Percentiles rank a stretch among this genome's conserved stretches.
These are phyloP conservation scores for Nothura maculosa DNA, from an alignment of 2,797 vertebrate species.

Conservation along the genomic window DNA sequence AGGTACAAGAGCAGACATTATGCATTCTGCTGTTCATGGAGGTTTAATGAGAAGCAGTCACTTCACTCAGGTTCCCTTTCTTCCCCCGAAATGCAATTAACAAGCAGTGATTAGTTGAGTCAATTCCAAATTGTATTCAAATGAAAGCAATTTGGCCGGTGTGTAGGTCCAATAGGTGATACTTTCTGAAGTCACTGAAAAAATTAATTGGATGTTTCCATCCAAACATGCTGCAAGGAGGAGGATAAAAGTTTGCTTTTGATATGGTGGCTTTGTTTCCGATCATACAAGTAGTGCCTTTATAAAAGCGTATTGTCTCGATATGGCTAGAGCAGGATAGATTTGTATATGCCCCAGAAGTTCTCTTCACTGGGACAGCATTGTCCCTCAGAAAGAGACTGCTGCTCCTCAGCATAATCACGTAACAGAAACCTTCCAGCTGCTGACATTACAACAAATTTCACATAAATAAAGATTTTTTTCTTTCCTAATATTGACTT, in stretches of 20 bases:
- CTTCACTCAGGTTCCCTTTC: slow-evolving; percentile 68
- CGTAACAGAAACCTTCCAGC: background rate
- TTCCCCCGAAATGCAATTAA: slow-evolving; percentile 81
- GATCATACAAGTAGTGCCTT: slow-evolving; percentile 33
- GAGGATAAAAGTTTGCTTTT: slow-evolving; percentile 40
- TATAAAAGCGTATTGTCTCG: slow-evolving; percentile 8
- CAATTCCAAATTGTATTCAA: slow-evolving; percentile 82
- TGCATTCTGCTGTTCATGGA: slow-evolving; percentile 33
- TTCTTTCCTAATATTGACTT: background rate
- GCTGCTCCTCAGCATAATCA: background rate
- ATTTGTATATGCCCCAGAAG: slow-evolving; percentile 27
- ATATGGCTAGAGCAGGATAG: slow-evolving; percentile 32
- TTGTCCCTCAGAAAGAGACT: background rate
- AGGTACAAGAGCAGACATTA: slow-evolving; percentile 56
- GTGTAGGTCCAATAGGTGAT: slow-evolving; percentile 76
- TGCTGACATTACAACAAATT: background rate
- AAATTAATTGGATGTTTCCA: slow-evolving; percentile 71
- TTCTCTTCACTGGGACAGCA: background rate
- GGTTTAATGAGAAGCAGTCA: slow-evolving; percentile 76
- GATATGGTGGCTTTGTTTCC: slow-evolving; percentile 33
- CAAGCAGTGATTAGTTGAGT: slow-evolving; percentile 81
- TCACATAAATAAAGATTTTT: background rate
- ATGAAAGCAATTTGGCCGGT: slow-evolving; percentile 80
- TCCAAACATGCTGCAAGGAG: slow-evolving; percentile 61
- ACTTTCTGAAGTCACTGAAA: slow-evolving; percentile 69